Conservation (phyloP, 2,888 invertebrate species). For the Drosophila infuscata region DNA sequence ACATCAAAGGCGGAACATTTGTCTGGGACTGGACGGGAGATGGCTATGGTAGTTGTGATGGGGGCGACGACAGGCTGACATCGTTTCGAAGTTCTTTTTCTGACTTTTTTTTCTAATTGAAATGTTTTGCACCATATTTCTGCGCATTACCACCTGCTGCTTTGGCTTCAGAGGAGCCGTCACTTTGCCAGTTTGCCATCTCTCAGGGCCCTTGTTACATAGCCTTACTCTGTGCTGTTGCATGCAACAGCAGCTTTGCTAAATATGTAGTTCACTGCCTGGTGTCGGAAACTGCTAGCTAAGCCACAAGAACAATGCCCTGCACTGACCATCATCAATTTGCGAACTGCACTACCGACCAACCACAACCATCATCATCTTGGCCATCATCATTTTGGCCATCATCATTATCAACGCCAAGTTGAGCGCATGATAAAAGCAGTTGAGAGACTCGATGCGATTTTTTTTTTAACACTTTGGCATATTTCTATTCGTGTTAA, state of each 20-base stretch:
- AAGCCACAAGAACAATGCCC: slow-evolving; percentile 65
- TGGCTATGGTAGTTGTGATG: slow-evolving; percentile 34
- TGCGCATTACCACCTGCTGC: slow-evolving; percentile 79
- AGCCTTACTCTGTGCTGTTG: slow-evolving; percentile 19
- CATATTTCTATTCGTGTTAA: slow-evolving; percentile 40
- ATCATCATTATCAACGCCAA: slow-evolving; percentile 72
- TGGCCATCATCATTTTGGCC: slow-evolving; percentile 59
- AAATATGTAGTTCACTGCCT: slow-evolving; percentile 56
- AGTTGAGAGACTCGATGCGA: slow-evolving; percentile 64
- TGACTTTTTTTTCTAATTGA: slow-evolving; percentile 69
- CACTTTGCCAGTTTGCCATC: slow-evolving; percentile 12
- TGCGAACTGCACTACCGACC: slow-evolving; percentile 39
- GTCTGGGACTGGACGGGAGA: slow-evolving; percentile 41
- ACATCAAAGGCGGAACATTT: slow-evolving; percentile 73
- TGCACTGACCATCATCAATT: slow-evolving; percentile 50
- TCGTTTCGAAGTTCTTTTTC: slow-evolving; percentile 61
- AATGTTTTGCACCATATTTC: slow-evolving; percentile 78
- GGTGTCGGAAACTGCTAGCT: slow-evolving; percentile 58
- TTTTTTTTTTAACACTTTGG: slow-evolving; percentile 65
- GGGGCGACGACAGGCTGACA: slow-evolving; percentile 71
- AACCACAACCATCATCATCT: slow-evolving; percentile 45
- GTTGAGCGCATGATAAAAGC: slow-evolving; percentile 73
- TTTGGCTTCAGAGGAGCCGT: slow-evolving; percentile 42
- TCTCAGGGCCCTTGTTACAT: slow-evolving; percentile 19
- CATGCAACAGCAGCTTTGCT: slow-evolving; percentile 38